Evolutionary conservation across 64 coral and sea anemone genomes (phyloP).

Genomic region (Orbicella faveolata): DNA sequence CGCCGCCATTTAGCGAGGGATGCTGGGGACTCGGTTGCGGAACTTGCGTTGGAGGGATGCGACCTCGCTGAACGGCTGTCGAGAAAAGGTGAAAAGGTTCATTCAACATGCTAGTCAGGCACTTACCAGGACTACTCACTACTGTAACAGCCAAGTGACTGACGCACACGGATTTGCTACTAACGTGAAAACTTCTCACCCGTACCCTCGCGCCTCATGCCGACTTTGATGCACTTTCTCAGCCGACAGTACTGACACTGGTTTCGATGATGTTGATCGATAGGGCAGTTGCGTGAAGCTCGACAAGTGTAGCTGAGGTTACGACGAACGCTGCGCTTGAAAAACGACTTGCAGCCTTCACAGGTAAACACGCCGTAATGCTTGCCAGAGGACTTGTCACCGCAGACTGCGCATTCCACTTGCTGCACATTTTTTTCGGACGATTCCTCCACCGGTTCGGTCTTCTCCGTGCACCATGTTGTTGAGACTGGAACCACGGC

Average conservation of each 20-base stretch:
- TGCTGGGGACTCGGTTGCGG: constrained; percentile 75
- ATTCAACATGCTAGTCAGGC: constrained; percentile 88
- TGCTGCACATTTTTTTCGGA: constrained; percentile 56
- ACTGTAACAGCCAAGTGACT: background rate
- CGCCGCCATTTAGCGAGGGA: constrained; percentile 69
- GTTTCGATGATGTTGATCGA: constrained; percentile 87
- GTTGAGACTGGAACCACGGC: constrained; percentile 30
- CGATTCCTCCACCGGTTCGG: constrained; percentile 56
- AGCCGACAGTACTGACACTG: constrained; percentile 89
- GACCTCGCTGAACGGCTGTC: constrained; percentile 99
- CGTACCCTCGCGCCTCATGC: constrained; percentile 93
- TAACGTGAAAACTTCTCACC: constrained; percentile 48
- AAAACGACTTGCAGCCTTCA: constrained; percentile 92
- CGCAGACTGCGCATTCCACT: constrained; percentile 89
- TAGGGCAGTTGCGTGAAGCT: constrained; percentile 76
- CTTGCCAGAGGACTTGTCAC: constrained; percentile 88
- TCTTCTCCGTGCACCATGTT: constrained; percentile 56
- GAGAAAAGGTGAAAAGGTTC: constrained; percentile 97
- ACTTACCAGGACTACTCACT: constrained; percentile 29
- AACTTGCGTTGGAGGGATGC: constrained; percentile 91
- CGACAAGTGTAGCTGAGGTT: constrained; percentile 89
- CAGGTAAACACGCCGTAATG: constrained; percentile 95
- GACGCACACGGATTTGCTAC: constrained; percentile 28
- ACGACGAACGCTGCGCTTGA: constrained; percentile 88
- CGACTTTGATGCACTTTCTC: constrained; percentile 90